phyloP scores from a whole-genome alignment of 2,797 vertebrate species.

The Leptodactylus fallax region DNA sequence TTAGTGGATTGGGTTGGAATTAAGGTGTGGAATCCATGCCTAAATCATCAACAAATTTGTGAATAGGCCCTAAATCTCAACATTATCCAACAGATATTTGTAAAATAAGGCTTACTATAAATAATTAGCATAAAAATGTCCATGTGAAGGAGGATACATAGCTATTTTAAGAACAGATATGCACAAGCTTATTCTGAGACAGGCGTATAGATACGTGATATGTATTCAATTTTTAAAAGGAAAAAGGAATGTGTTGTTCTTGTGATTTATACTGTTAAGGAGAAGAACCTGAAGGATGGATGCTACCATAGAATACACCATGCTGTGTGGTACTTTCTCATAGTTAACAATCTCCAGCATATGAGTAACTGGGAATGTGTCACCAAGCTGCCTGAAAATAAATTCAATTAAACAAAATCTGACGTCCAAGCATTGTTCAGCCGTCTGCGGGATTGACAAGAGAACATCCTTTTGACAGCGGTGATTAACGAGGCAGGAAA shows the following conservation, averaged over 20 bases:
- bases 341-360: constrained; percentile 24
- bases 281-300: constrained; percentile 1
- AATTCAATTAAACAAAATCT: constrained; percentile 61
- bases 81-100: not conserved
- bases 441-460: constrained; percentile 56
- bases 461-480: constrained; percentile 55
- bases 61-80: not conserved
- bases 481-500: constrained; percentile 60
- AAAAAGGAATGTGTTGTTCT: not conserved
- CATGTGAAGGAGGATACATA: no score
- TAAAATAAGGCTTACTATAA: no score
- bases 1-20: no score
- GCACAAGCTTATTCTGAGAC: not conserved
- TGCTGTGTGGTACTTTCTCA: constrained; percentile 23
- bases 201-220: not conserved
- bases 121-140: not conserved
- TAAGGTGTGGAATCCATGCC: no score
- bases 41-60: no score
- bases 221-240: not conserved
- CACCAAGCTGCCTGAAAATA: constrained; percentile 52
- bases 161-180: not conserved
- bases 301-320: not conserved
- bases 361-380: constrained; percentile 54
- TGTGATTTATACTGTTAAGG: not conserved
- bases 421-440: constrained; percentile 60